Base-by-base conservation (phyloP, 2,113 vertebrate genomes). In the Tenrec ecaudatus region DNA sequence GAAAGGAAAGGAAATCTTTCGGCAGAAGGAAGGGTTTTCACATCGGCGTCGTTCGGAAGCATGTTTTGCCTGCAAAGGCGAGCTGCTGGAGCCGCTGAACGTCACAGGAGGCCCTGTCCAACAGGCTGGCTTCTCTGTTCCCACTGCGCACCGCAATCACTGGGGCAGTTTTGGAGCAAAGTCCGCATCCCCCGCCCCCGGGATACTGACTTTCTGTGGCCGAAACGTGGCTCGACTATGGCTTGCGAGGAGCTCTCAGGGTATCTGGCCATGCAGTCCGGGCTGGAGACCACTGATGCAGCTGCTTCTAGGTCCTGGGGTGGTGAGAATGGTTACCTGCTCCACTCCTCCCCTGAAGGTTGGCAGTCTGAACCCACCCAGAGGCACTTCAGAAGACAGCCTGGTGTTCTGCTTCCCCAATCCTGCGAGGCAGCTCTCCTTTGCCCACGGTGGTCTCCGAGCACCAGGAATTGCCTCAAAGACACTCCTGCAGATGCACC, bases 181-280 rank as follows among this genome's bases (percentile, higher is more conserved):
- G 22, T 25, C 14, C 27, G 25, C n/a, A 27, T 5, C 15, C 15
- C 23, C 10, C 47, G 7, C 8, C 8, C 25, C 62, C 31, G 57
- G 36, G 71, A 64, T 17, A 14, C 23, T 60, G 73, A 84, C 22
- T 36, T 53, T 11, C 0, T 16, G 4, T 25, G 16, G 83, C 29
- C 20, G 12, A 2, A 0, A 1, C 36, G 6, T 8, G 19, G 14
- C 11, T 60, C 17, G 8, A 60, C 22, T 17, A 11, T 4, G 22
- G 29, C 36, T 31, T 78, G 6, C 9, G 22, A 33, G 29, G 85
- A 78, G 43, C 10, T 31, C 10, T 43, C 6, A 1, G 33, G 17
- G 31, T 33, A 60, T 36, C 15, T 40, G 66, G 6, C 22, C 68
- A 23, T 43, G 43, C 6, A 20, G 25, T 68, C 58, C 10, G 29